These are phyloP conservation scores for Erannis defoliaria DNA, from an alignment of 2,888 invertebrate genomes.

Conservation along the genomic window DNA sequence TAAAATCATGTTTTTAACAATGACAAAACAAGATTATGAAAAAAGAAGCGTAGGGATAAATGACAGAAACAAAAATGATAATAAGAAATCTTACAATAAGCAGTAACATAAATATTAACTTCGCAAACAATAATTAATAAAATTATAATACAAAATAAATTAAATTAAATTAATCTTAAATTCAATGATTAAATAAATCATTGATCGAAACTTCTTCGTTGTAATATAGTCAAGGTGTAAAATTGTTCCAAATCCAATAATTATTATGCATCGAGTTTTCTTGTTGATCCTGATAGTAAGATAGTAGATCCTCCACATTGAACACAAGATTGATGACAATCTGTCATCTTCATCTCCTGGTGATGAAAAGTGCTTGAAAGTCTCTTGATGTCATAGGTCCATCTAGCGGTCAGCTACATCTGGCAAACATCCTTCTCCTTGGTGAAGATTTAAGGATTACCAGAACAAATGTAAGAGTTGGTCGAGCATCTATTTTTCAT, in stretches of 20 bases:
- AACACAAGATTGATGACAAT: no score
- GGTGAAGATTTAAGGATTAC: no score
- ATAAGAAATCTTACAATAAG: not conserved
- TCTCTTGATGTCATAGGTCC: no score
- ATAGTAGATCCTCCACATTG: no score
- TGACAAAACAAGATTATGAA: not conserved
- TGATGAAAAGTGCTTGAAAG: no score
- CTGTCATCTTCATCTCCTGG: no score
- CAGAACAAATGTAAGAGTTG: no score
- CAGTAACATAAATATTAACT: not conserved
- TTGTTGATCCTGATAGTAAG: conserved; percentile 34
- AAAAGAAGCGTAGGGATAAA: not conserved
- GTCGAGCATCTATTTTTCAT: no score
- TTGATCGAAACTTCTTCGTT: not conserved
- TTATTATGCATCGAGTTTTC: conserved; percentile 29
- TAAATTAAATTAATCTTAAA: not conserved
- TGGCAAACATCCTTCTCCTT: no score
- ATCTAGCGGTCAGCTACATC: no score
- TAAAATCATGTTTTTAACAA: no score
- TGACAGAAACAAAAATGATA: not conserved
- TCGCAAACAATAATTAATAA: not conserved
- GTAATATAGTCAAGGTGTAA: conserved; percentile 1
- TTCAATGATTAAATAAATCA: not conserved
- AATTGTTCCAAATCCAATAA: conserved; percentile 15
- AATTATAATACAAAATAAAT: not conserved